A percentile compares a stretch with the other conserved stretches of the same genome.
Evolutionary conservation across 1,140 invertebrate genomes (phyloP).

Genomic region (Aleiodes sp.): DNA sequence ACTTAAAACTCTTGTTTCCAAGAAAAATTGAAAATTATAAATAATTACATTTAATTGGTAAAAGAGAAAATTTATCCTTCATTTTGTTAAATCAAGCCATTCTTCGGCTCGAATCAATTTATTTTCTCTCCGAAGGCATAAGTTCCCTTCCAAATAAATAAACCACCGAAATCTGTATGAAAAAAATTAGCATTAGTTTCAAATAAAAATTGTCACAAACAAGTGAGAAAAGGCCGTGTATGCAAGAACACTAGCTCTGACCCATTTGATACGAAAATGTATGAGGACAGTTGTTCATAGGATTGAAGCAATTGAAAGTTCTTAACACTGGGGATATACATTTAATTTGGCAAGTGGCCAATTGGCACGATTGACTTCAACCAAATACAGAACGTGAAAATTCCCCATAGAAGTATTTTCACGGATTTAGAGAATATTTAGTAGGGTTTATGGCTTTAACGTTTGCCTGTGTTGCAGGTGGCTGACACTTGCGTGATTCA

Average conservation of each 20-base stretch:
- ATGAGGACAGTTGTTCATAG: constrained; percentile 2
- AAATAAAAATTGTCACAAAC: neutral
- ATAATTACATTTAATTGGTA: too few relatives aligned
- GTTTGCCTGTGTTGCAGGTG: constrained; percentile 43
- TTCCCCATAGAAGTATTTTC: constrained; percentile 40
- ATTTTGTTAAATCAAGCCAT: too few relatives aligned
- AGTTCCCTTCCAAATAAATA: too few relatives aligned
- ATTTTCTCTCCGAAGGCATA: too few relatives aligned
- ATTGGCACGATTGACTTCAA: constrained; percentile 57
- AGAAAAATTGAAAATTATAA: too few relatives aligned
- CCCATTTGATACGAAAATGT: neutral
- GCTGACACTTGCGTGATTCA: constrained; percentile 48
- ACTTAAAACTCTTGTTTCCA: too few relatives aligned
- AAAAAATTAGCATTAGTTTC: neutral
- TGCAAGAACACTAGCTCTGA: neutral
- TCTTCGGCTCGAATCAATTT: too few relatives aligned
- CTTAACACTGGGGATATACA: constrained; percentile 54
- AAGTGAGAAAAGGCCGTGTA: neutral
- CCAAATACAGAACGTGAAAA: constrained; percentile 20
- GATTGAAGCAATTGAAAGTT: constrained; percentile 14
- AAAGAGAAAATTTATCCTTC: too few relatives aligned
- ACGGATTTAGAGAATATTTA: constrained; percentile 60
- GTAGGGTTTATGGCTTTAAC: constrained; percentile 57
- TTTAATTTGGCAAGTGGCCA: constrained; percentile 62
- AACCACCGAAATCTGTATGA: too few relatives aligned